Conservation (phyloP, 1,140 invertebrate species). For the Heliconius nattereri region DNA sequence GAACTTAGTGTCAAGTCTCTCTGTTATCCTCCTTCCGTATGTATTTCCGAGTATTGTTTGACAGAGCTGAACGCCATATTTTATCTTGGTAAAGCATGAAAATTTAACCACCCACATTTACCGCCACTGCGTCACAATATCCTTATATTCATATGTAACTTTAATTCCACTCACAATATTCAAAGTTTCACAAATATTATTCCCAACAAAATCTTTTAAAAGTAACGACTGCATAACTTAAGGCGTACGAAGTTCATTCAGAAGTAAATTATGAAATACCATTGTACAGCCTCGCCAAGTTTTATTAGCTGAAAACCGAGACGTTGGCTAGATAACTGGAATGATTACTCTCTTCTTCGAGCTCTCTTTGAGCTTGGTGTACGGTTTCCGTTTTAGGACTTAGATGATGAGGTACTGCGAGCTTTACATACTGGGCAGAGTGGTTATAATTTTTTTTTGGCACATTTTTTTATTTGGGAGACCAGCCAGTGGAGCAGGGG, state of each 20-base stretch:
- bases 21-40: too few species aligned
- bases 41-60: too few species aligned
- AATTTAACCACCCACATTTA: too few species aligned
- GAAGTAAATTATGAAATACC: neutral
- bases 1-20: too few species aligned
- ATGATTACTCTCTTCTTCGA: neutral
- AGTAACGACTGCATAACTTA: neutral
- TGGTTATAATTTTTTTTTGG: too few species aligned
- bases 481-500: too few species aligned
- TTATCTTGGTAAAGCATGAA: too few species aligned
- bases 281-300: neutral
- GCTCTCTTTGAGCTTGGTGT: neutral
- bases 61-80: too few species aligned
- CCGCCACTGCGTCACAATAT: too few species aligned
- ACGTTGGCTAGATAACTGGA: conserved; percentile 20
- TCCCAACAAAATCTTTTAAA: neutral
- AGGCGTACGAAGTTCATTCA: neutral
- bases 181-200: neutral
- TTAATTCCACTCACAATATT: too few species aligned
- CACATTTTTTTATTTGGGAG: too few species aligned
- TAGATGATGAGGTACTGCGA: neutral
- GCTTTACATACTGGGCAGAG: neutral
- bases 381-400: neutral
- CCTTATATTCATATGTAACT: too few species aligned
- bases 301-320: conserved; percentile 31